Conservation (phyloP, 1,140 invertebrate genomes). For the Magallana angulata region DNA sequence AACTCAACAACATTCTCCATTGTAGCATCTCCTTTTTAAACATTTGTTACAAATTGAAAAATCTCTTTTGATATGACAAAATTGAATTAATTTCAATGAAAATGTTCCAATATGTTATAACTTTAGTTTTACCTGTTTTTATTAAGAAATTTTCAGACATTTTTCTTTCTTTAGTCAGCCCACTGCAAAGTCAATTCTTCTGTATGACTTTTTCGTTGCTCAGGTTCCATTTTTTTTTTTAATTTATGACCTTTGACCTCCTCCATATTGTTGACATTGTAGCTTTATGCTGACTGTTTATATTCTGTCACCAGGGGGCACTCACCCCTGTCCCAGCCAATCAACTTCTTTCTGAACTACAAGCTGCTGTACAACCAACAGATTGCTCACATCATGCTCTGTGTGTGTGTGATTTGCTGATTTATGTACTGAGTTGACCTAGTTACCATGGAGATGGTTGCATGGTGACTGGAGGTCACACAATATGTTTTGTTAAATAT, state of each 20-base stretch:
- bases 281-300: conserved; percentile 8
- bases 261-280: conserved; percentile 29
- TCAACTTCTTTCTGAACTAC: background rate
- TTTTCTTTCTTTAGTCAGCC: background rate
- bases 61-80: too few relatives aligned
- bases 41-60: too few relatives aligned
- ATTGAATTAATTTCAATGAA: too few relatives aligned
- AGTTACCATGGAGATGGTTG: conserved; percentile 1
- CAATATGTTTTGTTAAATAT: conserved; percentile 17
- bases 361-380: conserved; percentile 32
- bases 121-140: too few relatives aligned
- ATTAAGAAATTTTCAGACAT: too few relatives aligned
- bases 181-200: background rate
- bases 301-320: conserved; percentile 10
- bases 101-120: too few relatives aligned
- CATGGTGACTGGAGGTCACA: conserved; percentile 27
- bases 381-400: conserved; percentile 3
- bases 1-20: too few relatives aligned
- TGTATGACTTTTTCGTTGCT: conserved; percentile 24
- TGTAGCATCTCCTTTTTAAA: too few relatives aligned
- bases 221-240: conserved; percentile 19
- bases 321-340: conserved; percentile 30
- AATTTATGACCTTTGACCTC: conserved; percentile 24
- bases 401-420: conserved; percentile 22
- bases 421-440: conserved; percentile 5